A percentile compares a stretch with the other conserved stretches of the same genome.
These are phyloP conservation scores for Turnix velox DNA, from an alignment of 2,113 vertebrate genomes.

Conservation along the genomic window DNA sequence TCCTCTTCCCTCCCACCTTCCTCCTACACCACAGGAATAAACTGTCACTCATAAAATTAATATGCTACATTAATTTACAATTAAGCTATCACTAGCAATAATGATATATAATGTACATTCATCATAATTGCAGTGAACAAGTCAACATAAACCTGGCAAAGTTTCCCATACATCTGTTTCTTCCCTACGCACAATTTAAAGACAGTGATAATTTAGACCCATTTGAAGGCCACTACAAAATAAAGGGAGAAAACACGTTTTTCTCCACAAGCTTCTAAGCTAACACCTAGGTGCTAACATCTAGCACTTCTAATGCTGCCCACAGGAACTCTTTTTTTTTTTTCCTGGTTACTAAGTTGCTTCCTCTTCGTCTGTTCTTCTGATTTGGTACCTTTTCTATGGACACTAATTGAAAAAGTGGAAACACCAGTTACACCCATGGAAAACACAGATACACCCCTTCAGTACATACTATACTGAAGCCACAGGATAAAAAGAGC, in stretches of 20 bases:
- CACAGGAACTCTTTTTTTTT: background rate
- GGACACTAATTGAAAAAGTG: background rate
- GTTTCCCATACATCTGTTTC: background rate
- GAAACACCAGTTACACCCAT: background rate
- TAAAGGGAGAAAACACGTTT: background rate
- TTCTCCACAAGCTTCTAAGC: background rate
- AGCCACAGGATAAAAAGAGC: background rate
- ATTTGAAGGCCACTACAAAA: background rate
- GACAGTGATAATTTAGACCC: background rate
- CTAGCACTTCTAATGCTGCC: background rate
- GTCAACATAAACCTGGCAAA: background rate
- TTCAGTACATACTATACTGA: background rate
- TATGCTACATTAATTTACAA: slow-evolving; percentile 22
- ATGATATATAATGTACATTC: background rate
- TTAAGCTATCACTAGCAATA: slow-evolving; percentile 3
- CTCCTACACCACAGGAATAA: slow-evolving; percentile 7
- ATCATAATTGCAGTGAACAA: background rate
- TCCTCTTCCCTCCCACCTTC: background rate
- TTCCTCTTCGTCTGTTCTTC: background rate
- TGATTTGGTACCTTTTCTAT: background rate
- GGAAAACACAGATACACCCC: background rate
- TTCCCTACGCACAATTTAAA: background rate
- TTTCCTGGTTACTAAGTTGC: background rate
- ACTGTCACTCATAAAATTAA: background rate
- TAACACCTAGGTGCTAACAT: too few relatives aligned